Evolutionary conservation across 2,113 vertebrate genomes (phyloP).

Genomic region (Alouatta palliata): DNA sequence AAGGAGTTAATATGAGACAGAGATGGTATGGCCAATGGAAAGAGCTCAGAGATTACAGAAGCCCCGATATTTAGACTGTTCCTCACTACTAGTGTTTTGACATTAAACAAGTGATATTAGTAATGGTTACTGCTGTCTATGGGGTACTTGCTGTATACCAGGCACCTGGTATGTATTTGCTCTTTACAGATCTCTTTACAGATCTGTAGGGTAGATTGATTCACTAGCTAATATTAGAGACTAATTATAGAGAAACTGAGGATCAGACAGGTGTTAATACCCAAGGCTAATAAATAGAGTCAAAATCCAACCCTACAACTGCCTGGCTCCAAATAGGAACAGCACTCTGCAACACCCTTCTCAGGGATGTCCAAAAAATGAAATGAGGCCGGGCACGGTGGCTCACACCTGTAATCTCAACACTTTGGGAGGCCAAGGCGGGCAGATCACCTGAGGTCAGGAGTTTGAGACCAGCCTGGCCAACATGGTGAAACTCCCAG

Average conservation of each 20-base stretch:
- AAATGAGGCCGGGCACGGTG: background rate
- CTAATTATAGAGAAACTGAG: background rate
- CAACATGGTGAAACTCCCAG: no score
- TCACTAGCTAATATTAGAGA: background rate
- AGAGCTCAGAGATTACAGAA: background rate
- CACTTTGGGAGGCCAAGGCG: no score
- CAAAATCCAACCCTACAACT: background rate
- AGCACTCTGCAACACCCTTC: fast-evolving
- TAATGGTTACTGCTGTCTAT: background rate
- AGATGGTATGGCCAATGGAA: background rate
- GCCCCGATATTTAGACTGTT: background rate
- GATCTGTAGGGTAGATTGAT: background rate
- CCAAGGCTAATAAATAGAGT: background rate
- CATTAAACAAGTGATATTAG: background rate
- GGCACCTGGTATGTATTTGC: background rate
- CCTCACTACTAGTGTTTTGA: background rate
- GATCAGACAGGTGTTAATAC: background rate
- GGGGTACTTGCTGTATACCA: background rate
- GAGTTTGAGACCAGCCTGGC: no score
- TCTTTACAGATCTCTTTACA: no score
- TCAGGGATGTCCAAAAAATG: background rate
- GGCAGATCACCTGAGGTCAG: no score
- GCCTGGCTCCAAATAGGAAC: background rate
- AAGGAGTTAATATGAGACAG: background rate
- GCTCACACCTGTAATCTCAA: no score